phyloP scores from a whole-genome alignment of 2,113 vertebrate genomes.

The Tricholaema leucomelas region DNA sequence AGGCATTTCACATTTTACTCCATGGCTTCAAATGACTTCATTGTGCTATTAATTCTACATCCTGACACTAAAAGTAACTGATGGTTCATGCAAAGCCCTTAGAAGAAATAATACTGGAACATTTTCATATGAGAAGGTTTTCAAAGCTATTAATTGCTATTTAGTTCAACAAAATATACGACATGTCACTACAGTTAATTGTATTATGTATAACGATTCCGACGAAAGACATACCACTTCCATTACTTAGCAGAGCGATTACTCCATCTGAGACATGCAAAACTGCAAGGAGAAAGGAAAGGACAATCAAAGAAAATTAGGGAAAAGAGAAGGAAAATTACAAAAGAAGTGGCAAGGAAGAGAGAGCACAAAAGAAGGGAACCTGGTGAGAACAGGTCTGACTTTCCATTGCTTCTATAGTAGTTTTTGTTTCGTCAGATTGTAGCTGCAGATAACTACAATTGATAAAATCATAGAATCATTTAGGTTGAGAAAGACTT shows the following conservation, averaged over 20 bases:
- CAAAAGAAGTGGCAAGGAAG: neutral
- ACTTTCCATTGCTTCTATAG: neutral
- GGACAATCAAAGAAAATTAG: neutral
- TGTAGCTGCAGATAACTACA: neutral
- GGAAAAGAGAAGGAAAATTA: neutral
- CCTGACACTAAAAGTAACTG: neutral
- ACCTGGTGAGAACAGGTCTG: neutral
- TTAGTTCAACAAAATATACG: neutral
- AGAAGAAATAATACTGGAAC: neutral
- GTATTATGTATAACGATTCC: neutral
- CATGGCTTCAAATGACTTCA: neutral
- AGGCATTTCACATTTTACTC: neutral
- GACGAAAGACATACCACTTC: neutral
- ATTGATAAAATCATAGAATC: neutral
- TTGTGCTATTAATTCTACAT: neutral
- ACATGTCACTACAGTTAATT: neutral
- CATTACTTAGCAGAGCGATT: neutral
- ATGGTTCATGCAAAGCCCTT: conserved; percentile 8
- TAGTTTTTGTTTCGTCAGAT: neutral
- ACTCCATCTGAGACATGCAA: neutral
- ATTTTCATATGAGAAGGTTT: neutral
- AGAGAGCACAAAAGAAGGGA: neutral
- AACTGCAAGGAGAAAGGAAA: neutral
- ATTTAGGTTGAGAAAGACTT: neutral
- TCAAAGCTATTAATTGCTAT: conserved; percentile 5